Evolutionary conservation across 2,888 invertebrate species (phyloP).

Genomic region (Nebria salina): DNA sequence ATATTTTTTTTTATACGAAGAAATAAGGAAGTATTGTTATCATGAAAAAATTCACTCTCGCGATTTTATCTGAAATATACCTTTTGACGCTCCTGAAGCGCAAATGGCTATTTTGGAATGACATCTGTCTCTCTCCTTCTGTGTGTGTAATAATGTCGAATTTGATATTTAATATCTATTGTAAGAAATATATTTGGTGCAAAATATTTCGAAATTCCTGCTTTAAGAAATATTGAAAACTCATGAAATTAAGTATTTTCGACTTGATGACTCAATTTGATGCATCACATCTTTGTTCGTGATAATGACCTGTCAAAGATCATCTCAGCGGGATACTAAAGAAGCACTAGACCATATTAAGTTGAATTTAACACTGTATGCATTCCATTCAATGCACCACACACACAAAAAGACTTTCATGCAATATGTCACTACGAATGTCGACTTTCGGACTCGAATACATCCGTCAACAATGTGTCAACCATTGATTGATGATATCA

Average conservation of each 20-base stretch:
- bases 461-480: constrained; percentile 21
- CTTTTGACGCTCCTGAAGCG: too few relatives aligned
- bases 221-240: too few relatives aligned
- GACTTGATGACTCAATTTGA: background rate
- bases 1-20: too few relatives aligned
- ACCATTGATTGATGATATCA: constrained; percentile 51
- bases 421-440: constrained; percentile 29
- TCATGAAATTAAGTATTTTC: background rate
- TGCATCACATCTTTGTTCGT: constrained; percentile 25
- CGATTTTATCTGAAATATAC: too few relatives aligned
- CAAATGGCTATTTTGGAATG: too few relatives aligned
- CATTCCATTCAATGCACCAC: constrained; percentile 11
- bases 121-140: too few relatives aligned
- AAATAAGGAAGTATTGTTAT: too few relatives aligned
- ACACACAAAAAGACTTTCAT: background rate
- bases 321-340: constrained; percentile 19
- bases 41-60: too few relatives aligned
- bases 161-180: too few relatives aligned
- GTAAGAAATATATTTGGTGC: too few relatives aligned
- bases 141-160: too few relatives aligned
- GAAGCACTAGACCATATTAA: constrained; percentile 24
- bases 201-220: too few relatives aligned
- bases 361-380: constrained; percentile 23
- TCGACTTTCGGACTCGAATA: background rate
- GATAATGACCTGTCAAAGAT: constrained; percentile 33